Conservation (phyloP, 1,140 invertebrate genomes). For the Palaemon carinicauda region DNA sequence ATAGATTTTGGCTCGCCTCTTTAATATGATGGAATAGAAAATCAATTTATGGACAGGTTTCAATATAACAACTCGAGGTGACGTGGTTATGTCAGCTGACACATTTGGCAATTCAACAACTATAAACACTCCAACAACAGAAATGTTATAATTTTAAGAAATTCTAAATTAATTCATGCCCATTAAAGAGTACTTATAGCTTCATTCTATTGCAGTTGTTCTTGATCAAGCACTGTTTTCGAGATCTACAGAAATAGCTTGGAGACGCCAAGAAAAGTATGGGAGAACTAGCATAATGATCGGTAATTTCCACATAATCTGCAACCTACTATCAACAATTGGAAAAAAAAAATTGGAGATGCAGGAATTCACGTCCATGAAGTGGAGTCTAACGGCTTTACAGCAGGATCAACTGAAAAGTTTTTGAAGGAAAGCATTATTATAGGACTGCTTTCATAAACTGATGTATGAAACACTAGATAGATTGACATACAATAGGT, state of each 20-base stretch:
- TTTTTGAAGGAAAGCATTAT: slow-evolving; percentile 59
- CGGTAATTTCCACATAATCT: slow-evolving; percentile 57
- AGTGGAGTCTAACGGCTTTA: slow-evolving; percentile 59
- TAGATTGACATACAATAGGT: slow-evolving; percentile 34
- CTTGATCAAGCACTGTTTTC: too few relatives aligned
- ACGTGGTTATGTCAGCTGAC: not conserved
- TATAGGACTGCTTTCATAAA: slow-evolving; percentile 57
- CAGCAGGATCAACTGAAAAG: too few relatives aligned
- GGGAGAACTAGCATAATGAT: slow-evolving; percentile 45
- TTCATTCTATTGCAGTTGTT: too few relatives aligned
- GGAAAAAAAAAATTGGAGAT: slow-evolving; percentile 58
- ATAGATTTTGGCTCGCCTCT: not conserved
- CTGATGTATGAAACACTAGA: slow-evolving; percentile 57
- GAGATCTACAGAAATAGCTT: too few relatives aligned
- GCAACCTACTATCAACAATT: slow-evolving; percentile 50
- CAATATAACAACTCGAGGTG: not conserved
- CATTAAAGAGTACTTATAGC: not conserved
- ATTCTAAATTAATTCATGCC: not conserved
- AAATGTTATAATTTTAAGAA: not conserved
- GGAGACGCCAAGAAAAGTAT: slow-evolving; percentile 10
- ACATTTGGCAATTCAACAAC: not conserved
- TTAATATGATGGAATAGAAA: not conserved
- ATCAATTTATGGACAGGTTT: too few relatives aligned
- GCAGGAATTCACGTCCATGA: too few relatives aligned
- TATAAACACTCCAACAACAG: slow-evolving; percentile 22